phyloP scores from a whole-genome alignment of 2,797 vertebrate species.

The Poecilia velifera region DNA sequence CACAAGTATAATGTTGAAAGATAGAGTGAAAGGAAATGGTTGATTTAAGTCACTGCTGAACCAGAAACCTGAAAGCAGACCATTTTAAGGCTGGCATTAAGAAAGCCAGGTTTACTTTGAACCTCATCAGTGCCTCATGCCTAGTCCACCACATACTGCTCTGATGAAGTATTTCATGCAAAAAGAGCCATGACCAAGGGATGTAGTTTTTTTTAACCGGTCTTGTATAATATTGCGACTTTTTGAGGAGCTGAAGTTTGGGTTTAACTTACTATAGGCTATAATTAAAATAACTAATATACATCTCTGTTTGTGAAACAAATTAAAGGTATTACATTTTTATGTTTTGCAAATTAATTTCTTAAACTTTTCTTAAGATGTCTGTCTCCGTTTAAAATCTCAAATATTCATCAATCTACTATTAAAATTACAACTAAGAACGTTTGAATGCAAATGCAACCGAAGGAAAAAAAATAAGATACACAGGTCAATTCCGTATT shows the following conservation, averaged over 20 bases:
- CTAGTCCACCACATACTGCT: not conserved
- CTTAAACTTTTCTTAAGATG: not conserved
- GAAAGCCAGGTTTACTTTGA: not conserved
- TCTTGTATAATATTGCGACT: not conserved
- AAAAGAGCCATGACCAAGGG: not conserved
- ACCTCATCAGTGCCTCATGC: not conserved
- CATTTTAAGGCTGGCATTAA: not conserved
- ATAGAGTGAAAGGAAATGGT: not conserved
- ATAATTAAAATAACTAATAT: not conserved
- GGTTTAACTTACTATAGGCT: not conserved
- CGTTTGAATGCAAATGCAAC: not conserved
- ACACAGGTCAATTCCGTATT: not conserved
- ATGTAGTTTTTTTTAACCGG: not conserved
- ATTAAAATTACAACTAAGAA: not conserved
- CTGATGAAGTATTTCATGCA: not conserved
- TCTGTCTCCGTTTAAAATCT: not conserved
- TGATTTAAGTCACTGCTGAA: not conserved
- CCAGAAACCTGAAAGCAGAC: not conserved
- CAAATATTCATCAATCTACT: not conserved
- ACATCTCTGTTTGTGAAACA: not conserved
- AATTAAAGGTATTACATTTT: not conserved
- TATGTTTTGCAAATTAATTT: not conserved
- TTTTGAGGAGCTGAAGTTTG: not conserved
- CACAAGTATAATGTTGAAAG: not conserved
- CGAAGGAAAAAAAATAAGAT: not conserved